Evolutionary conservation across 2,797 vertebrate species (phyloP).

Genomic region (Cynopterus sphinx): DNA sequence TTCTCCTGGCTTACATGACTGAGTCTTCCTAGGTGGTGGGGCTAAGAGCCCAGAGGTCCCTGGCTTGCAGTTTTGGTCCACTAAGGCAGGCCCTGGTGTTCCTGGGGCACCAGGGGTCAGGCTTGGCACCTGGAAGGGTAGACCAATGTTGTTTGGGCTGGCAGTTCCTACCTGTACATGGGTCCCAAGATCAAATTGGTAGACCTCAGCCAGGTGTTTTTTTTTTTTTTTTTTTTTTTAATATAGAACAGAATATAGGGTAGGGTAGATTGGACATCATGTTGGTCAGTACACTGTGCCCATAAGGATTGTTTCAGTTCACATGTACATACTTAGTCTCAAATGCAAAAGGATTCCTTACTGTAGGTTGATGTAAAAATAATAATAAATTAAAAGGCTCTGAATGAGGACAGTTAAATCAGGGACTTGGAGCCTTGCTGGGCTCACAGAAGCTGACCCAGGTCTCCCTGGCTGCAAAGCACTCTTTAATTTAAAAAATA

Average conservation of each 20-base stretch:
- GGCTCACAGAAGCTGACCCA: background rate
- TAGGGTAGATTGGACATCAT: background rate
- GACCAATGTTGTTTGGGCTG: background rate
- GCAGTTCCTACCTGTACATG: background rate
- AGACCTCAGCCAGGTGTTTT: background rate
- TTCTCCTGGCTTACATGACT: background rate
- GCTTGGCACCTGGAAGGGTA: background rate
- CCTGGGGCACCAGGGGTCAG: background rate
- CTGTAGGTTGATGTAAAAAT: background rate
- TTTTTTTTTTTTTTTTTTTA: background rate
- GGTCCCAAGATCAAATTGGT: background rate
- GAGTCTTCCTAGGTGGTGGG: too few relatives aligned
- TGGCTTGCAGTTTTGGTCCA: background rate
- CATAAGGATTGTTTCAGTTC: background rate
- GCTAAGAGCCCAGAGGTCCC: too few relatives aligned
- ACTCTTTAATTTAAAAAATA: background rate
- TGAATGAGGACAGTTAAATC: too few relatives aligned
- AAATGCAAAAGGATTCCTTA: background rate
- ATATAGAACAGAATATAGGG: background rate
- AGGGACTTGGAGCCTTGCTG: background rate
- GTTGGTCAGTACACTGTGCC: background rate
- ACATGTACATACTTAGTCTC: too few relatives aligned
- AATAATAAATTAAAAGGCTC: background rate
- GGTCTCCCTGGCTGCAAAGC: background rate
- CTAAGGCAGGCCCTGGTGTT: background rate